Evolutionary conservation across 2,888 invertebrate genomes (phyloP).

Genomic region (Philonicus albiceps): DNA sequence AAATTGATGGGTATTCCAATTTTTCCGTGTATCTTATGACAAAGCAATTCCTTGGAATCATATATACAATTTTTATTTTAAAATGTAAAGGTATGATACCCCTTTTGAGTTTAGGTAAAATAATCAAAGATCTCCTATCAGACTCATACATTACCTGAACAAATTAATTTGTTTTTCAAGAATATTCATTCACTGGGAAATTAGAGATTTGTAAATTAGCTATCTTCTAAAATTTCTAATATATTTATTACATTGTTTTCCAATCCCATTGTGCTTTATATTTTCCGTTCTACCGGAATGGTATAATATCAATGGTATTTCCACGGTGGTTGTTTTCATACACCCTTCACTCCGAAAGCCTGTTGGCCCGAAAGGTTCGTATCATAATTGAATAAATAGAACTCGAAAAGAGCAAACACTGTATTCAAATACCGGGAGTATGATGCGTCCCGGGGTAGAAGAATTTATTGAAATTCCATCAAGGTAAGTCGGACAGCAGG

Average conservation of each 20-base stretch:
- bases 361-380: background rate
- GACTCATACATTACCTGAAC: no score
- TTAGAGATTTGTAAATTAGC: no score
- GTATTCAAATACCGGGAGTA: background rate
- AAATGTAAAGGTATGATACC: no score
- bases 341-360: background rate
- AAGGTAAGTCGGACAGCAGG: background rate
- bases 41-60: no score
- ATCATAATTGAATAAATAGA: background rate
- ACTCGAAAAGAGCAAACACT: background rate
- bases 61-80: no score
- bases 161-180: no score
- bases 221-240: background rate
- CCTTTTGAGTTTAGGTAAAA: no score
- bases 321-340: background rate
- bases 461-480: background rate
- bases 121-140: no score
- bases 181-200: no score
- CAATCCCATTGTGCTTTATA: background rate
- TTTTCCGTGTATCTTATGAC: no score
- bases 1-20: no score
- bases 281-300: background rate
- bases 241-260: background rate
- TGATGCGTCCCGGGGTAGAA: background rate
- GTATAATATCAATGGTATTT: background rate